Evolutionary conservation across 2,113 vertebrate genomes (phyloP).

Genomic region (Coreoperca whiteheadi): DNA sequence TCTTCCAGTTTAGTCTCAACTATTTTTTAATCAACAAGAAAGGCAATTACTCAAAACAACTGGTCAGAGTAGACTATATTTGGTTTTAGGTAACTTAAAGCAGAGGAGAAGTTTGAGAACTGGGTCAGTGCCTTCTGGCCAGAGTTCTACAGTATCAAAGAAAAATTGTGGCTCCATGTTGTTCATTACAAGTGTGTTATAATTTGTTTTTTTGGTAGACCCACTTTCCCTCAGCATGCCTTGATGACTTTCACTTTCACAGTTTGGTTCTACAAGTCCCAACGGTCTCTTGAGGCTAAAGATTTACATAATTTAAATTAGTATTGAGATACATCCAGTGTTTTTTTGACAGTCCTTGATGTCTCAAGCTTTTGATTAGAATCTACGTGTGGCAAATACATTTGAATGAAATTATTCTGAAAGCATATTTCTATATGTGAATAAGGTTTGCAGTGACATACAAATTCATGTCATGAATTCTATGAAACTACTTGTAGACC

Average conservation of each 20-base stretch:
- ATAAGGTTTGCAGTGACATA: background rate
- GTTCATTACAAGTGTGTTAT: background rate
- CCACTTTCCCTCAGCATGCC: background rate
- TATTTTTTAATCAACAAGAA: background rate
- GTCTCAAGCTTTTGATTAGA: conserved; percentile 2
- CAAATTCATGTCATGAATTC: background rate
- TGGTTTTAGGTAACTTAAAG: background rate
- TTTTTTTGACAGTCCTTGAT: background rate
- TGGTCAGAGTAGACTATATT: background rate
- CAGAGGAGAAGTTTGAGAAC: background rate
- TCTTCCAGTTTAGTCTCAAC: background rate
- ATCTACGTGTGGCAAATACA: background rate
- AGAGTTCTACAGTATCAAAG: background rate
- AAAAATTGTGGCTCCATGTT: background rate
- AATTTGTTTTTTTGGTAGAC: background rate
- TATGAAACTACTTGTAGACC: background rate
- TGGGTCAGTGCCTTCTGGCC: background rate
- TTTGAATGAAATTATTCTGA: background rate
- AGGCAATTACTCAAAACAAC: background rate
- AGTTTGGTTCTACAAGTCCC: conserved; percentile 2
- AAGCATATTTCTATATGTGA: background rate
- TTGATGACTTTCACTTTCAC: conserved; percentile 2
- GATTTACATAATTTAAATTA: background rate
- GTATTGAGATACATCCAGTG: background rate
- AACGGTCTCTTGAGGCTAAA: background rate